These are phyloP conservation scores for Lochmaea crataegi DNA, from an alignment of 2,888 invertebrate species.

Conservation along the genomic window DNA sequence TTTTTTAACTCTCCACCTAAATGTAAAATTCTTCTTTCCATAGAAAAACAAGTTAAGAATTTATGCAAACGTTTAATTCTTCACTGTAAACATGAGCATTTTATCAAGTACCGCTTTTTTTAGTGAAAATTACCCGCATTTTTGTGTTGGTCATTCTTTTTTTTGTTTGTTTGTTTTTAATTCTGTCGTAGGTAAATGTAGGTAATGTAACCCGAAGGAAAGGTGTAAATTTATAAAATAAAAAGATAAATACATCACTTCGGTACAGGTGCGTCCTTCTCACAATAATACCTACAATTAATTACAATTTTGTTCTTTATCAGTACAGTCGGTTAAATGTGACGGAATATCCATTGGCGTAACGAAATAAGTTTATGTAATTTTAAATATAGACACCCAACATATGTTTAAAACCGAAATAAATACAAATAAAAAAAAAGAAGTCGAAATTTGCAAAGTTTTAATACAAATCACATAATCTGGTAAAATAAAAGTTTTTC, in stretches of 20 bases:
- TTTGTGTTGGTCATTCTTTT: background rate
- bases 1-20: no score
- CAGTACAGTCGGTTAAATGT: slow-evolving; percentile 17
- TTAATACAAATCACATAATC: no score
- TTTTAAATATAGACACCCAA: no score
- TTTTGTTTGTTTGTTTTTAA: background rate
- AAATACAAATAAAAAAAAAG: no score
- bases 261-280: slow-evolving; percentile 50
- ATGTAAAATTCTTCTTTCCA: no score
- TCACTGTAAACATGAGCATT: no score
- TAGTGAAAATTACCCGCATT: background rate
- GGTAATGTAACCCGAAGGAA: background rate
- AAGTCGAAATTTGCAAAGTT: no score
- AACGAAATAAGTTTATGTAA: background rate
- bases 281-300: slow-evolving; percentile 42
- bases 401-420: no score
- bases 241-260: background rate
- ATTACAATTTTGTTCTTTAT: slow-evolving; percentile 48
- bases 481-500: no score
- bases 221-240: slow-evolving; percentile 31
- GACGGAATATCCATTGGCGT: background rate
- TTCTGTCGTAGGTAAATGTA: background rate
- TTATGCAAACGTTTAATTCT: no score
- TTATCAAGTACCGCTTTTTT: no score
- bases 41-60: no score